phyloP scores from a whole-genome alignment of 2,888 invertebrate species.

The Xanthia icteritia region DNA sequence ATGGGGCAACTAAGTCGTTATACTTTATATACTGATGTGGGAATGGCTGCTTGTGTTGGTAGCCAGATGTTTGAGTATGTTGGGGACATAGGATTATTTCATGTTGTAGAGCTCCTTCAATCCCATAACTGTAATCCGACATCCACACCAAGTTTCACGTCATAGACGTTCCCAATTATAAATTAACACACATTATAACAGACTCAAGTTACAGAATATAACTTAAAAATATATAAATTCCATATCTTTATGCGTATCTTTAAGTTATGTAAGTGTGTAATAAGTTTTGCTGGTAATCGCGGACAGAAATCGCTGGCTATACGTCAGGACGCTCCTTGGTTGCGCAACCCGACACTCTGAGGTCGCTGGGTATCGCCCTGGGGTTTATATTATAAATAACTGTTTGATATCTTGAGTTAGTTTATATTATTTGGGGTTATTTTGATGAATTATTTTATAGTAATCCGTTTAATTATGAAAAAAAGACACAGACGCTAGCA shows the following conservation, averaged over 20 bases:
- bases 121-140: too few species aligned
- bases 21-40: conserved; percentile 58
- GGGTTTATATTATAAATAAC: conserved; percentile 41
- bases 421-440: conserved; percentile 13
- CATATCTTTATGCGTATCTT: conserved; percentile 66
- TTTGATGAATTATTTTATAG: not conserved
- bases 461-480: too few species aligned
- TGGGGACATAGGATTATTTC: not conserved
- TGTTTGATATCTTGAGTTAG: conserved; percentile 18
- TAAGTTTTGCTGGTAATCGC: conserved; percentile 69
- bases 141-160: too few species aligned
- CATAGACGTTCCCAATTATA: conserved; percentile 45
- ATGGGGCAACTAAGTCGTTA: conserved; percentile 52
- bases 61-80: not conserved
- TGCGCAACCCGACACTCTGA: conserved; percentile 64
- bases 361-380: conserved; percentile 53
- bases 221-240: conserved; percentile 65
- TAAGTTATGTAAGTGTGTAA: conserved; percentile 70
- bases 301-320: conserved; percentile 66
- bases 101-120: not conserved
- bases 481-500: not conserved
- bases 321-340: conserved; percentile 67
- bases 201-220: conserved; percentile 57
- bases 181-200: conserved; percentile 52
- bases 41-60: not conserved